phyloP scores from a whole-genome alignment of 2,113 vertebrate species.

The Poeciliopsis turrubarensis region DNA sequence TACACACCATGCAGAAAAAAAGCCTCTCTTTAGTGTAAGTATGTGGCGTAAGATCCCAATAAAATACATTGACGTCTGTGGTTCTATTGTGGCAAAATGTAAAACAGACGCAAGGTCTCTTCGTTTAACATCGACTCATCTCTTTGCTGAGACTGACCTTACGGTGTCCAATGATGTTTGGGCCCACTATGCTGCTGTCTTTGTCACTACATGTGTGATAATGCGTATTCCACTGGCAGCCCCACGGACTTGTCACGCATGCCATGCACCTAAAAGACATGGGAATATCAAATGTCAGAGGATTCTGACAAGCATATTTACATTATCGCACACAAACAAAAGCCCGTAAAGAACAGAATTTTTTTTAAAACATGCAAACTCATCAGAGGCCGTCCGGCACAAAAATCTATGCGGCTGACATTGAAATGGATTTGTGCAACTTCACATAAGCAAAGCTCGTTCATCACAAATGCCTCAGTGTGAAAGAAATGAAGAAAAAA shows the following conservation, averaged over 20 bases:
- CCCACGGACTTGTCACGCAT: slow-evolving; percentile 89
- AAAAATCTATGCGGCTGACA: slow-evolving; percentile 73
- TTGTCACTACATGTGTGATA: slow-evolving; percentile 87
- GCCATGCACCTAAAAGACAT: slow-evolving; percentile 85
- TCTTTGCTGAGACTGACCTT: slow-evolving; percentile 77
- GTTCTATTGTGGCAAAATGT: background rate
- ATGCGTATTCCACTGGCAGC: slow-evolving; percentile 88
- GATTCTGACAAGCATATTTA: slow-evolving; percentile 12
- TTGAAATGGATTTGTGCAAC: slow-evolving; percentile 74
- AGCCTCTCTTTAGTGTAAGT: background rate
- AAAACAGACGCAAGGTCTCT: background rate
- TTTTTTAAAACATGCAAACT: slow-evolving; percentile 55
- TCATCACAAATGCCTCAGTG: slow-evolving; percentile 73
- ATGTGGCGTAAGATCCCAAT: background rate
- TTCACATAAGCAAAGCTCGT: slow-evolving; percentile 77
- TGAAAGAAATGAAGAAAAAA: slow-evolving; percentile 52
- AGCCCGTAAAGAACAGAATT: slow-evolving; percentile 34
- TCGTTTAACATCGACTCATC: background rate
- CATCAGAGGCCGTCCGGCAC: slow-evolving; percentile 60
- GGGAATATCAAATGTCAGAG: background rate
- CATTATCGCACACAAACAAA: slow-evolving; percentile 73
- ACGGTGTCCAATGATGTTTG: slow-evolving; percentile 83
- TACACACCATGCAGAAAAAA: background rate
- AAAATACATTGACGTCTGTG: background rate
- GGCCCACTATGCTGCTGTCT: slow-evolving; percentile 49